A percentile compares a stretch with the other conserved stretches of the same genome.
These are phyloP conservation scores for Prenolepis imparis DNA, from an alignment of 2,888 invertebrate species.

Conservation along the genomic window DNA sequence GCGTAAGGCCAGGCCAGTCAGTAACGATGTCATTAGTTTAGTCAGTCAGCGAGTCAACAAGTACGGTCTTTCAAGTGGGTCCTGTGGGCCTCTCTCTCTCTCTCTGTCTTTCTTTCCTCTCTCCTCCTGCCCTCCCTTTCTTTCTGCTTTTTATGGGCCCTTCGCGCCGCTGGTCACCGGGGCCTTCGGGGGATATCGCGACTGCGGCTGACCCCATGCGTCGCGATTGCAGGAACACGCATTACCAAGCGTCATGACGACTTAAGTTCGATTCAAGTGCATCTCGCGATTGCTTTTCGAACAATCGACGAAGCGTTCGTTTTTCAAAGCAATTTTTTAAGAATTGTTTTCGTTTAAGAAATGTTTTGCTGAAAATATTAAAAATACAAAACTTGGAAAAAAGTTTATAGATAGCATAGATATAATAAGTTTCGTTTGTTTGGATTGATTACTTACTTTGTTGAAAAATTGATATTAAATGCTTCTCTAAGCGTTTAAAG, in stretches of 20 bases:
- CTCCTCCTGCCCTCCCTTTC: conserved; percentile 34
- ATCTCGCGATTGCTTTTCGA: background rate
- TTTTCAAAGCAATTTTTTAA: background rate
- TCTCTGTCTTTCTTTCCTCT: conserved; percentile 6
- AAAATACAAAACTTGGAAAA: background rate
- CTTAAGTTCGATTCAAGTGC: conserved; percentile 21
- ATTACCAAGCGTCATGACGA: conserved; percentile 32
- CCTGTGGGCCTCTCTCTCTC: conserved; percentile 33
- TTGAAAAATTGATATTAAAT: background rate
- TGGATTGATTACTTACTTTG: background rate
- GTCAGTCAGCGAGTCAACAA: conserved; percentile 85
- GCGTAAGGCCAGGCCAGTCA: conserved; percentile 83
- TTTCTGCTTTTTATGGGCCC: conserved; percentile 62
- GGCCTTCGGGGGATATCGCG: conserved; percentile 25
- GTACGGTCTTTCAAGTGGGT: conserved; percentile 78
- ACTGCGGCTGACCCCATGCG: conserved; percentile 37
- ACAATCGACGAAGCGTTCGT: background rate
- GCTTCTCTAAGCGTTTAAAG: background rate
- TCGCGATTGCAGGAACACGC: conserved; percentile 36
- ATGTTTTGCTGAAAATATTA: background rate
- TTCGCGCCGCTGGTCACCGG: conserved; percentile 33
- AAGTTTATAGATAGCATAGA: background rate
- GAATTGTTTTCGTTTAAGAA: background rate
- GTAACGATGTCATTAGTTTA: conserved; percentile 85
- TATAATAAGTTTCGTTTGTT: background rate